Evolutionary conservation across 2,797 vertebrate species (phyloP).

Genomic region (Acipenser transmontanus): DNA sequence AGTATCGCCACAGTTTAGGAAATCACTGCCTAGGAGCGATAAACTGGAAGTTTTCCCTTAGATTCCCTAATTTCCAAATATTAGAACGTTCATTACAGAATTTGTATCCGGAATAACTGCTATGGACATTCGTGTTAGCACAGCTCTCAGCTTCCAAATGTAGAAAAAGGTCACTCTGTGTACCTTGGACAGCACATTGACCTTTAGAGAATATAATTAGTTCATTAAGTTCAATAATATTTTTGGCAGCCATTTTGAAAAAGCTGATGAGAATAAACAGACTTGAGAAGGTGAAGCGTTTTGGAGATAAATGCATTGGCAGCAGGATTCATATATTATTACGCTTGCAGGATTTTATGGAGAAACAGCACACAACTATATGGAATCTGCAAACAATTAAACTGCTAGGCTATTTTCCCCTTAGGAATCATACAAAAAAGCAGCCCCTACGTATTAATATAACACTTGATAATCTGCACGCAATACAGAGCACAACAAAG

Average conservation of each 20-base stretch:
- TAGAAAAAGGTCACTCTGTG: not conserved
- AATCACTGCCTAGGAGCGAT: too few relatives aligned
- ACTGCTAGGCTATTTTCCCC: not conserved
- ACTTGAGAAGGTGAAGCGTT: not conserved
- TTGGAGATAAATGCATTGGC: not conserved
- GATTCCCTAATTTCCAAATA: not conserved
- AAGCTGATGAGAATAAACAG: not conserved
- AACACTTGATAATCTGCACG: slow-evolving; percentile 33
- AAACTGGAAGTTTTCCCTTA: not conserved
- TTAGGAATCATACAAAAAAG: not conserved
- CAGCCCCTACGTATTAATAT: slow-evolving; percentile 5
- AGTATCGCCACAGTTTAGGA: too few relatives aligned
- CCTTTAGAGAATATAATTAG: not conserved
- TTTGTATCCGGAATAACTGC: not conserved
- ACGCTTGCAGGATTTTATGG: not conserved
- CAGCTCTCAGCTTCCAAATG: not conserved
- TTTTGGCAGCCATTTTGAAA: not conserved
- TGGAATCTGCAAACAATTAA: not conserved
- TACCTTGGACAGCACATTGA: not conserved
- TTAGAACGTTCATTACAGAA: not conserved
- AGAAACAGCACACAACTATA: not conserved
- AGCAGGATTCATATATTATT: not conserved
- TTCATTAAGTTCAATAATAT: not conserved
- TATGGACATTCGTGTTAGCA: not conserved
- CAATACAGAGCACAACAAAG: slow-evolving; percentile 27